Evolutionary conservation across 2,797 vertebrate genomes (phyloP).

Genomic region (Catamblyrhynchus diadema): DNA sequence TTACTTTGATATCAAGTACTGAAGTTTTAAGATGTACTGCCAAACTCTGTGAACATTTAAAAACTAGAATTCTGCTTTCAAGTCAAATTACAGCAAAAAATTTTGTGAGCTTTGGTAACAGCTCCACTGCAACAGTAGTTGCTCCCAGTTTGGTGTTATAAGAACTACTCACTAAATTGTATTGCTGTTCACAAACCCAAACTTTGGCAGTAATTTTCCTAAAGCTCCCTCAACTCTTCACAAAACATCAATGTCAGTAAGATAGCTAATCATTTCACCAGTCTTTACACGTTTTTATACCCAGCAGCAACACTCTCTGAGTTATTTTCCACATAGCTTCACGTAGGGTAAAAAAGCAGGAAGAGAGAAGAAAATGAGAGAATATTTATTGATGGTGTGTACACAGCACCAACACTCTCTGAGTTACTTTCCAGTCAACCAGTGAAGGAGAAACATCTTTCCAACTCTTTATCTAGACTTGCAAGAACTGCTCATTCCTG

Average conservation of each 20-base stretch:
- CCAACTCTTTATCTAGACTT: neutral
- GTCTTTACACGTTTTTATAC: accelerated
- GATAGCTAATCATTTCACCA: neutral
- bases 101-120: neutral
- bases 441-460: neutral
- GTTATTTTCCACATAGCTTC: neutral
- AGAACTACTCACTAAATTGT: neutral
- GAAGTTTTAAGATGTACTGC: neutral
- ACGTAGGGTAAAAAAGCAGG: neutral
- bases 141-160: neutral
- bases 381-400: neutral
- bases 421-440: neutral
- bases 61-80: neutral
- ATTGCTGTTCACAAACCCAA: neutral
- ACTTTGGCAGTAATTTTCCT: neutral
- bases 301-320: neutral
- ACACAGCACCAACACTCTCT: neutral
- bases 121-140: neutral
- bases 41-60: neutral
- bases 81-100: neutral
- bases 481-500: neutral
- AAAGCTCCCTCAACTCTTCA: neutral
- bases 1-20: neutral
- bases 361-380: neutral
- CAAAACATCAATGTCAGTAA: neutral